phyloP scores from a whole-genome alignment of 2,797 vertebrate species.

The Diceros bicornis region DNA sequence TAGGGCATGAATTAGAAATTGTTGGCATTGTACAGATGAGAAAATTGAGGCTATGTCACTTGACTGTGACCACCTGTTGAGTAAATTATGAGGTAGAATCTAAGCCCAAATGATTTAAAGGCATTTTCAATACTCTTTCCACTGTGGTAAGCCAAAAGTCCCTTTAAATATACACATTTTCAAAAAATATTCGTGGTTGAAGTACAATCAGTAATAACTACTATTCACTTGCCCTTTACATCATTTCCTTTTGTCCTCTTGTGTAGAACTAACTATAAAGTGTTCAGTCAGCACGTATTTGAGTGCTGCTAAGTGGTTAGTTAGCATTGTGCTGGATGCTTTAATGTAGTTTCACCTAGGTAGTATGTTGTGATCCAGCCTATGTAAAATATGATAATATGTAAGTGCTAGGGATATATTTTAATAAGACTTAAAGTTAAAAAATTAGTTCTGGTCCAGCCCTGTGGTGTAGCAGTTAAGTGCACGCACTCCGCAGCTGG shows the following conservation, averaged over 20 bases:
- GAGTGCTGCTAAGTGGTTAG: not conserved
- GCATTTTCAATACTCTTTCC: not conserved
- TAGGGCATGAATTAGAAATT: not conserved
- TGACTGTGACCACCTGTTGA: not conserved
- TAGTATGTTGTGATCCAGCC: not conserved
- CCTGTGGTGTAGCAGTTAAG: too few relatives aligned
- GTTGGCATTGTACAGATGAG: not conserved
- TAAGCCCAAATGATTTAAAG: not conserved
- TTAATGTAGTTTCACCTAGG: conserved; percentile 19
- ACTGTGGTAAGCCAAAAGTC: not conserved
- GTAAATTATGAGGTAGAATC: conserved; percentile 23
- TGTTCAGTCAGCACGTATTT: not conserved
- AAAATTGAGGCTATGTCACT: not conserved
- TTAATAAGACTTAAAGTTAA: conserved; percentile 40
- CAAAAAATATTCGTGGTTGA: not conserved
- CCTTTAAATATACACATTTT: not conserved
- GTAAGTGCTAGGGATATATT: not conserved
- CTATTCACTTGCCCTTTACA: not conserved
- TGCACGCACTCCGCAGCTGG: too few relatives aligned
- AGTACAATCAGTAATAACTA: not conserved
- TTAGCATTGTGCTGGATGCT: not conserved
- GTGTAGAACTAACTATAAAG: not conserved
- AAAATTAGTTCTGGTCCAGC: not conserved
- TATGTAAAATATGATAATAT: not conserved
- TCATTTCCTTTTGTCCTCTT: not conserved